Evolutionary conservation across 2,888 invertebrate species (phyloP).

Genomic region (Hydraecia micacea): DNA sequence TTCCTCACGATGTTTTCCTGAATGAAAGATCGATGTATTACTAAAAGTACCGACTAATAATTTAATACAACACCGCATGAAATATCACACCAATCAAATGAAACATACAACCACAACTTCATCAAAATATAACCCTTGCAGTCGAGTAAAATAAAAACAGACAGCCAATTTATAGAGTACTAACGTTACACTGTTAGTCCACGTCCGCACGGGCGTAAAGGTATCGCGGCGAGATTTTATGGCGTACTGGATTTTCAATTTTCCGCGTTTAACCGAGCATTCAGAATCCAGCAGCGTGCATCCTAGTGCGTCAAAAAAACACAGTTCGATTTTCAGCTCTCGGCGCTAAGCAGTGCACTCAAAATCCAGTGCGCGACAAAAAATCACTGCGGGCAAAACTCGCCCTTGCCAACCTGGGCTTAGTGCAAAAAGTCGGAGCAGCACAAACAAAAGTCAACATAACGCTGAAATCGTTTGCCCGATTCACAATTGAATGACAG

Average conservation of each 20-base stretch:
- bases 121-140: neutral
- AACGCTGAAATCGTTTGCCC: conserved; percentile 30
- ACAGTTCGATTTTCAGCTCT: neutral
- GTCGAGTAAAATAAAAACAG: conserved; percentile 2
- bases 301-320: neutral
- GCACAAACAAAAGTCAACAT: conserved; percentile 42
- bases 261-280: neutral
- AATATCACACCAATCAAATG: neutral
- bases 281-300: neutral
- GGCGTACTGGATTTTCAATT: neutral
- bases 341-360: neutral
- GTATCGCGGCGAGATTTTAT: neutral
- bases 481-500: conserved; percentile 56
- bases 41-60: neutral
- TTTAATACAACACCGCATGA: neutral
- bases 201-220: neutral
- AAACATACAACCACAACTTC: conserved; percentile 5
- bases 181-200: neutral
- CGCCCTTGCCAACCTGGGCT: neutral
- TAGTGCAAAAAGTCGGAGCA: conserved; percentile 18
- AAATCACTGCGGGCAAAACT: neutral
- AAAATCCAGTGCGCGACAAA: neutral
- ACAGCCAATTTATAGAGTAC: conserved; percentile 18
- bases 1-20: neutral
- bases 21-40: neutral